A percentile compares a stretch with the other conserved stretches of the same genome.
Conservation (phyloP, 2,797 vertebrate species). For the Enoplosus armatus region DNA sequence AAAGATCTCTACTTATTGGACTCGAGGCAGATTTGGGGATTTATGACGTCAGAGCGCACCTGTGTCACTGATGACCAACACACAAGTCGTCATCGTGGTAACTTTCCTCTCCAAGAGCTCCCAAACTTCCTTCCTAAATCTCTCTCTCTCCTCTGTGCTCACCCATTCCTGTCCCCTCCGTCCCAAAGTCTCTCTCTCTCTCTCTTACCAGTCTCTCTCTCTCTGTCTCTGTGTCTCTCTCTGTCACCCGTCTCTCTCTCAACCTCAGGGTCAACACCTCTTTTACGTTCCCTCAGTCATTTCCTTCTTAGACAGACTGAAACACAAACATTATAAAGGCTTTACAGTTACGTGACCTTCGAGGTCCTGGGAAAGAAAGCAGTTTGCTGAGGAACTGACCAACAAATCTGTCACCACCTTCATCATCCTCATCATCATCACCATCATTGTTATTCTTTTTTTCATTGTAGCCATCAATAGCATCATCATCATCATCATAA, state of each 20-base stretch:
- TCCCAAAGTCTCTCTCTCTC: conserved; percentile 28
- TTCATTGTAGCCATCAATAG: conserved; percentile 23
- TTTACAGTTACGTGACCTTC: conserved; percentile 75
- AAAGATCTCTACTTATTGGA: not conserved
- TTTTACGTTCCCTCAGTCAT: conserved; percentile 67
- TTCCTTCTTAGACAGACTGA: conserved; percentile 78
- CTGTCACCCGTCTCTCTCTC: conserved; percentile 22
- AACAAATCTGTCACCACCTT: conserved; percentile 70
- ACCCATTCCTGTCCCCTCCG: conserved; percentile 26
- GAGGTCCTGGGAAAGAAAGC: conserved; percentile 79
- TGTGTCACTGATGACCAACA: conserved; percentile 56
- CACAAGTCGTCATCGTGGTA: conserved; percentile 54
- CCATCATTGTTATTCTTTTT: conserved; percentile 19
- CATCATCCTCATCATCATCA: conserved; percentile 41
- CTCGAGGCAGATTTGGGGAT: not conserved
- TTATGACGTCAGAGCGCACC: conserved; percentile 65
- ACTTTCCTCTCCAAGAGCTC: conserved; percentile 75
- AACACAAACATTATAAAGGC: conserved; percentile 69
- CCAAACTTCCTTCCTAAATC: conserved; percentile 75
- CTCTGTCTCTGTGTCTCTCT: no score
- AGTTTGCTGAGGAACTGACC: conserved; percentile 39
- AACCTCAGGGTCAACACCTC: conserved; percentile 67
- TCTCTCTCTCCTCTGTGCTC: conserved; percentile 44
- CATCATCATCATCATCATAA: conserved; percentile 13
- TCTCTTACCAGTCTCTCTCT: conserved; percentile 6